phyloP scores from a whole-genome alignment of 1,140 invertebrate genomes.

The Homarus americanus region DNA sequence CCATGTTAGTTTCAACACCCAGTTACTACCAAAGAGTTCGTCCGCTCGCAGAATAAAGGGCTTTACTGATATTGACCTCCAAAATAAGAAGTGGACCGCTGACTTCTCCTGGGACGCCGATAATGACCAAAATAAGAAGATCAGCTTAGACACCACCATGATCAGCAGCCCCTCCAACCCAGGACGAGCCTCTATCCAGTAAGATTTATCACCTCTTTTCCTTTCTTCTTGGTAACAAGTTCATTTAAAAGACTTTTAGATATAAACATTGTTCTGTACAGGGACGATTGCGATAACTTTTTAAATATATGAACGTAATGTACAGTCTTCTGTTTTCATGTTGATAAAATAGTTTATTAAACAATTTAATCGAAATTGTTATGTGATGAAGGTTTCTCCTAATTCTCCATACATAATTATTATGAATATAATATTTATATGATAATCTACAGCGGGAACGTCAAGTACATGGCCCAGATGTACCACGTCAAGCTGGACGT shows the following conservation, averaged over 20 bases:
- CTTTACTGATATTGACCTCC: conserved; percentile 33
- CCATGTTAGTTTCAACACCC: conserved; percentile 30
- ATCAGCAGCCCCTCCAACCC: background rate
- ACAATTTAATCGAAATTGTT: too few relatives aligned
- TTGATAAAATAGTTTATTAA: too few relatives aligned
- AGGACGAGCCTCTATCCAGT: background rate
- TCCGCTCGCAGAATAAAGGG: conserved; percentile 34
- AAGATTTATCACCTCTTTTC: background rate
- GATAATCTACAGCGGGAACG: background rate
- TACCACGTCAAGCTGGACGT: background rate
- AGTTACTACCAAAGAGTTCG: conserved; percentile 11
- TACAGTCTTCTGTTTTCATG: too few relatives aligned
- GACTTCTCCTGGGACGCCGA: conserved; percentile 48
- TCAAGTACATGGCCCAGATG: background rate
- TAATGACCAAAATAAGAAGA: conserved; percentile 5
- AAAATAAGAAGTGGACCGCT: background rate
- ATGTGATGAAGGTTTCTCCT: too few relatives aligned
- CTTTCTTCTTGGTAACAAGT: too few relatives aligned
- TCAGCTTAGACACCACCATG: conserved; percentile 4
- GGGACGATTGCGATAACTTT: too few relatives aligned
- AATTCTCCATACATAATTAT: too few relatives aligned
- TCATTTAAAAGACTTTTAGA: too few relatives aligned
- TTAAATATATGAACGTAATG: too few relatives aligned
- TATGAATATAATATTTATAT: too few relatives aligned
- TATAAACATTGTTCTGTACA: too few relatives aligned